Evolutionary conservation across 2,113 vertebrate genomes (phyloP).

Genomic region (human): GRCh38 chr2:231107001-231107500

Average conservation of each 20-base stretch:
- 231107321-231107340: neutral
- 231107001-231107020: neutral
- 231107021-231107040: constrained; percentile 11
- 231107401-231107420: neutral
- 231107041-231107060: neutral
- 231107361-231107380: neutral
- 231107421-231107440: neutral
- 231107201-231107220: neutral
- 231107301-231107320: constrained; percentile 10
- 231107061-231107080: neutral
- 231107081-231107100: neutral
- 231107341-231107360: neutral
- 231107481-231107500: neutral
- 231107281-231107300: neutral
- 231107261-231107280: neutral
- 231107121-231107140: neutral
- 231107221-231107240: neutral
- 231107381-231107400: neutral
- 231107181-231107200: neutral
- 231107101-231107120: neutral
- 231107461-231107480: neutral
- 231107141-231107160: neutral
- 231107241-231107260: neutral
- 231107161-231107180: neutral
- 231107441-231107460: neutral